Evolutionary conservation across 2,113 vertebrate genomes (phyloP), one percentile per base, ranked within the genome.

Genomic region (Corythornis vintsioides): DNA sequence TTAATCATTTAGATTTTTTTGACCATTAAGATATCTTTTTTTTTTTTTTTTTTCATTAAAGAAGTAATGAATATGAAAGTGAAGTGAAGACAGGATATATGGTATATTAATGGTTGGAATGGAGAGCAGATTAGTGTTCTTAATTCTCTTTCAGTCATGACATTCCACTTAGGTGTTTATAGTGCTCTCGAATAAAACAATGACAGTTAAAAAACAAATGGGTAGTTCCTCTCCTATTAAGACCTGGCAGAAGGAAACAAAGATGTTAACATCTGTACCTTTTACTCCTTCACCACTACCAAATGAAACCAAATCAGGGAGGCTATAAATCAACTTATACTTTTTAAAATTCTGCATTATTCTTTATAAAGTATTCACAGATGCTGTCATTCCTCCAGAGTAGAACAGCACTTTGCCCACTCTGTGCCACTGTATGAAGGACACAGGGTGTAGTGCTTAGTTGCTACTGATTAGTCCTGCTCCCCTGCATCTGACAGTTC

Each of bases 1-100:
- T 97, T 97, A 97, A 98, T 97, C 96, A 97, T 96, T 96, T 96
- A 95, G 95, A 91, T 86, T 95, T 96, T 97, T 97, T 96, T 97
- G 92, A 97, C 93, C 95, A 97, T 95, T 96, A 97, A 97, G 97
- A 97, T 96, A 97, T 93, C 94, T 95, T 94, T 97, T 94, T 95
- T 97, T 92, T 96, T 50, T 59, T 59, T 10, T 94, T 95, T 97
- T 97, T 97, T 97, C 86, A 97, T 96, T 97, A 96, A 88, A 97
- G 88, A 96, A 96, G 83, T 96, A 97, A 97, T 95, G 89, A 97
- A 97, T 97, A 96, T 95, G 73, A 97, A 97, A 97, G 87, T 75
- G 85, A 91, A 94, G 77, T 83, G 78, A 85, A 95, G 83, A 89
- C 85, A 89, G 86, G 94, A 94, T 96, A 94, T 96, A 91, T 89